A percentile compares a stretch with the other conserved stretches of the same genome.
These are phyloP conservation scores for Atethmia centrago DNA, from an alignment of 2,888 invertebrate genomes.

Conservation along the genomic window DNA sequence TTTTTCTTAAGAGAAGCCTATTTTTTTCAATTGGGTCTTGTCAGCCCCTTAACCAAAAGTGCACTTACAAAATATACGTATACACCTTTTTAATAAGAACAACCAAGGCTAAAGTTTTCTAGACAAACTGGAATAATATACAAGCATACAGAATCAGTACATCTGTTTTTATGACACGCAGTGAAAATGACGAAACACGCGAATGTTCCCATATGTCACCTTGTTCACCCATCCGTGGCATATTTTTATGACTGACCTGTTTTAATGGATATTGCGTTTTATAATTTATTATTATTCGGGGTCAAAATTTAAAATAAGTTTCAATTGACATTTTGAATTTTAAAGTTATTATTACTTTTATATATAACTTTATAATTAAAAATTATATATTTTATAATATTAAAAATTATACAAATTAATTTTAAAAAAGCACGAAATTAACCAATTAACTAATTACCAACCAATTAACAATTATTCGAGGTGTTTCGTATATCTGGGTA, in stretches of 20 bases:
- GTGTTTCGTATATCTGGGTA: no score
- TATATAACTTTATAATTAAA: no score
- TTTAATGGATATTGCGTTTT: conserved; percentile 52
- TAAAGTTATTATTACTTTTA: no score
- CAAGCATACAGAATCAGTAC: conserved; percentile 4
- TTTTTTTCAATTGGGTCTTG: no score
- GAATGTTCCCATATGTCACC: conserved; percentile 47
- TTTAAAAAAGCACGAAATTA: no score
- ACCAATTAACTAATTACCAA: no score
- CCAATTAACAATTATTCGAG: no score
- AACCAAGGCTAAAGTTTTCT: neutral
- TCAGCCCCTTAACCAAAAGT: neutral
- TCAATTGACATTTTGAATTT: no score
- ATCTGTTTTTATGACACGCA: conserved; percentile 41
- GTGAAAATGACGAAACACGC: conserved; percentile 44
- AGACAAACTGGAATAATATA: conserved; percentile 1
- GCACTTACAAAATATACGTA: neutral
- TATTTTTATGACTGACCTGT: conserved; percentile 60
- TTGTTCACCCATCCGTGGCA: conserved; percentile 43
- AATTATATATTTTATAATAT: no score
- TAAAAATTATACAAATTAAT: no score
- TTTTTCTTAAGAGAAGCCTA: no score
- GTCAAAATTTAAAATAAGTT: no score
- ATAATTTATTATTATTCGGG: conserved; percentile 39
- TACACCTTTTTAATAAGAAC: neutral